Evolutionary conservation across 2,113 vertebrate genomes (phyloP).

Genomic region (Dermatemys mawii): DNA sequence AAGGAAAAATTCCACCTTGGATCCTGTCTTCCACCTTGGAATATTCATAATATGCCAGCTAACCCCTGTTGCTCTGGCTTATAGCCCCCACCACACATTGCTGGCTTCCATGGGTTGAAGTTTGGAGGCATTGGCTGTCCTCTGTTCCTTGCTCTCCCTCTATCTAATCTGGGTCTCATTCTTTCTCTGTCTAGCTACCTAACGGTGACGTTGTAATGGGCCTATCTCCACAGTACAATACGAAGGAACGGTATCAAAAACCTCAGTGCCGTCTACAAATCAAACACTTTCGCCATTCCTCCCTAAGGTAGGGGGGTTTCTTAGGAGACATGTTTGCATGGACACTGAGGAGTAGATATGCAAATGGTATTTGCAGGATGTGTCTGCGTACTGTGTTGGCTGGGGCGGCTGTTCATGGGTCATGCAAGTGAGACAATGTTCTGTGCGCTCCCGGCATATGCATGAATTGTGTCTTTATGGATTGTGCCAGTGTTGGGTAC

Average conservation of each 20-base stretch:
- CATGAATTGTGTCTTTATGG: not conserved
- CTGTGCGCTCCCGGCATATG: not conserved
- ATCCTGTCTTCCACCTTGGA: not conserved
- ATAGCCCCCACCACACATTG: not conserved
- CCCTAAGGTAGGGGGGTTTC: not conserved
- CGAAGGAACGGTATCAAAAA: not conserved
- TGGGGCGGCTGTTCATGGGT: not conserved
- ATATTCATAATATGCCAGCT: not conserved
- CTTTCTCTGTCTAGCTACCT: not conserved
- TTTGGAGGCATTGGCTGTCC: not conserved
- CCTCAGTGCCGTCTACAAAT: not conserved
- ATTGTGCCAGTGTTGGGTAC: not conserved
- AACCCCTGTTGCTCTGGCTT: rapidly evolving
- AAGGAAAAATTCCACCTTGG: not conserved
- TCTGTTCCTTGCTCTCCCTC: not conserved
- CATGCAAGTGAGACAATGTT: not conserved
- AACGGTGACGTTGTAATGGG: not conserved
- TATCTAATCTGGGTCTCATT: not conserved
- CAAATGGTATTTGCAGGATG: not conserved
- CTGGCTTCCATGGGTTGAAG: not conserved
- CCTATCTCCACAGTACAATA: not conserved
- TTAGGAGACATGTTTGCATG: not conserved
- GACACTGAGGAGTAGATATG: not conserved
- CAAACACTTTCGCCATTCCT: not conserved
- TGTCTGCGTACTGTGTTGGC: not conserved